Evolutionary conservation across 2,797 vertebrate species (phyloP).

Genomic region (Neostethus bicornis): DNA sequence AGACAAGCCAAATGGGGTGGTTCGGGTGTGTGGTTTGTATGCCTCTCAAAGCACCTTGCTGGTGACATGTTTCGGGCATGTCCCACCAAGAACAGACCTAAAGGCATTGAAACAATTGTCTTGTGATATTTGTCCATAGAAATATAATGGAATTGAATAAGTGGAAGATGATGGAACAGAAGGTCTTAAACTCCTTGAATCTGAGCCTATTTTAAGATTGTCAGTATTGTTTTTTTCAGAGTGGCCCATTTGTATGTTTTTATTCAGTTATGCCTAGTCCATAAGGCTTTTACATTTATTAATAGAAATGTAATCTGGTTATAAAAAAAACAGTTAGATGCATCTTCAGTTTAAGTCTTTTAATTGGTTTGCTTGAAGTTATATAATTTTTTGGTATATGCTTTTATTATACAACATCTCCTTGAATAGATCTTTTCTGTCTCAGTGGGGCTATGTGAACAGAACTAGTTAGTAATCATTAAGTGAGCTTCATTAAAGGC

Average conservation of each 20-base stretch:
- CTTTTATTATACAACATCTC: conserved; percentile 3
- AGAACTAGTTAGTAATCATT: conserved; percentile 31
- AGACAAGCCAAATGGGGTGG: too few species aligned
- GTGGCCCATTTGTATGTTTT: conserved; percentile 25
- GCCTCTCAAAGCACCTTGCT: too few species aligned
- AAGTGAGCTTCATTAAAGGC: conserved; percentile 43
- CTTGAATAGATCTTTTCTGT: conserved; percentile 4
- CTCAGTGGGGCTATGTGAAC: conserved; percentile 22
- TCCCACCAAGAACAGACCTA: too few species aligned
- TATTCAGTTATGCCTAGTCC: conserved; percentile 16
- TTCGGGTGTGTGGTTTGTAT: too few species aligned
- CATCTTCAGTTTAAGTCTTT: conserved; percentile 8
- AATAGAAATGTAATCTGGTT: conserved; percentile 6
- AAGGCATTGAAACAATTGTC: too few species aligned
- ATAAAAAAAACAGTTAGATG: conserved; percentile 16
- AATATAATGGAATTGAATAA: too few species aligned
- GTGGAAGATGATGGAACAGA: too few species aligned
- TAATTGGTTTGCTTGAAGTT: conserved; percentile 13
- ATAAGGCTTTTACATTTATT: conserved; percentile 1
- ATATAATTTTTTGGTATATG: conserved; percentile 2
- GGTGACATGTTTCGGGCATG: too few species aligned
- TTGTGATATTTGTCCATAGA: too few species aligned
- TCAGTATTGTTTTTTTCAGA: conserved; percentile 36
- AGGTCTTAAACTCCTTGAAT: conserved; percentile 41
- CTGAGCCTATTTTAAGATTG: conserved; percentile 11